A percentile compares a stretch with the other conserved stretches of the same genome.
Conservation (phyloP, 2,113 vertebrate species). For the Chrysemys picta region DNA sequence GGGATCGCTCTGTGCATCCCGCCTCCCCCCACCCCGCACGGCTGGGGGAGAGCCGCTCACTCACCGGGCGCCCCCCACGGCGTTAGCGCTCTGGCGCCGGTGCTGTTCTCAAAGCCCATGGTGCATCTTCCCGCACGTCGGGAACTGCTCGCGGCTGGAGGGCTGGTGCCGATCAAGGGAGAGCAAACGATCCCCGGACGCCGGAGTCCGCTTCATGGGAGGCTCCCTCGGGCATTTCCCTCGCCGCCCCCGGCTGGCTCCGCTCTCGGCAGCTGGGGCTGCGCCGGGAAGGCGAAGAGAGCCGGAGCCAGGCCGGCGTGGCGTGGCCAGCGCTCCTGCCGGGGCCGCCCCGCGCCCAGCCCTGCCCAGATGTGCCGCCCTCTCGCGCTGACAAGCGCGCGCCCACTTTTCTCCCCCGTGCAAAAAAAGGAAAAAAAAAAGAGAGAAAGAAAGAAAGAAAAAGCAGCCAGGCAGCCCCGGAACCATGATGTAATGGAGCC, state of each 20-base stretch:
- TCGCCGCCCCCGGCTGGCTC: background rate
- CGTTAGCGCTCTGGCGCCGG: conserved; percentile 2
- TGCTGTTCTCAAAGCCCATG: conserved; percentile 54
- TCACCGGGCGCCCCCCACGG: conserved; percentile 54
- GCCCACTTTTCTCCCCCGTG: conserved; percentile 52
- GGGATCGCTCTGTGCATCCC: background rate
- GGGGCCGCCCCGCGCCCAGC: conserved; percentile 61
- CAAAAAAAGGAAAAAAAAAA: background rate
- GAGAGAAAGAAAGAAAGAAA: too few species aligned
- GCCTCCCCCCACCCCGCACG: background rate
- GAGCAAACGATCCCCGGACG: background rate
- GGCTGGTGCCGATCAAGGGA: background rate
- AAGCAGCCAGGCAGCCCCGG: conserved; percentile 24
- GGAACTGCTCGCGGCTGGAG: background rate
- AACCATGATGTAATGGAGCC: conserved; percentile 68
- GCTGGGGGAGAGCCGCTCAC: background rate
- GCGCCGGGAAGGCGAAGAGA: background rate
- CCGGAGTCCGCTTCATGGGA: background rate
- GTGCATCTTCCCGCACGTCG: conserved; percentile 15
- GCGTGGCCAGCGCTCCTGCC: conserved; percentile 55
- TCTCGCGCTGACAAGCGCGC: conserved; percentile 56
- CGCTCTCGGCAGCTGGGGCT: background rate
- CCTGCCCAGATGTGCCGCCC: conserved; percentile 65
- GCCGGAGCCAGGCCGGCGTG: conserved; percentile 42
- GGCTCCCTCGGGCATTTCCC: conserved; percentile 5